A percentile compares a stretch with the other conserved stretches of the same genome.
Evolutionary conservation across 2,888 invertebrate species (phyloP).

Genomic region (Polylopha cassiicola): DNA sequence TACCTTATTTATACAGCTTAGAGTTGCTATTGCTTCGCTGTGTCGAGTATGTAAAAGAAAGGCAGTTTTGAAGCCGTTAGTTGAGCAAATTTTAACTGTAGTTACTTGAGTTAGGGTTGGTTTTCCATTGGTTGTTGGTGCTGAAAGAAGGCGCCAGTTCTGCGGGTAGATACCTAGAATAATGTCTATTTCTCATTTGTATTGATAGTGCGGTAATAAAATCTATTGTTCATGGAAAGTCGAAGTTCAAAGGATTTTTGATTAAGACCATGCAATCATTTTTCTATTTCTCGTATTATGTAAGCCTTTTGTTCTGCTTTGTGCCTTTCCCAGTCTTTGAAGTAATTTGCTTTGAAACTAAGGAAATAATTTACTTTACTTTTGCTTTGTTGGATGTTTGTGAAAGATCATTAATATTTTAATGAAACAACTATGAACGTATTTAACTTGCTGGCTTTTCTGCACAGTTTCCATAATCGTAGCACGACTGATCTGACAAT

Average conservation of each 20-base stretch:
- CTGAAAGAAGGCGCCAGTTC: constrained; percentile 66
- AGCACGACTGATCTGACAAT: no score
- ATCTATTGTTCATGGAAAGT: constrained; percentile 47
- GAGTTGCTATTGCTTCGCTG: constrained; percentile 25
- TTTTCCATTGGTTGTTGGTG: constrained; percentile 39
- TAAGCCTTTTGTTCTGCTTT: no score
- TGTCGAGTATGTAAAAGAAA: constrained; percentile 60
- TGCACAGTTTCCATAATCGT: no score
- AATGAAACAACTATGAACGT: no score
- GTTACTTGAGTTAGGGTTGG: constrained; percentile 34
- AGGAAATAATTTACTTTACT: no score
- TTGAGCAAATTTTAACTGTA: constrained; percentile 57
- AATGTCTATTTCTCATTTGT: constrained; percentile 71
- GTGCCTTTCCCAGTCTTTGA: no score
- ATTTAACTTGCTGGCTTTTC: no score
- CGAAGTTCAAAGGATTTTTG: constrained; percentile 19
- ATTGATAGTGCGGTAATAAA: constrained; percentile 65
- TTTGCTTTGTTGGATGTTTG: no score
- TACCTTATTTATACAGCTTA: constrained; percentile 20
- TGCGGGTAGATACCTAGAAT: constrained; percentile 51
- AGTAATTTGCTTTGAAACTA: no score
- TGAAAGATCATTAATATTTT: no score
- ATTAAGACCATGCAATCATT: no score
- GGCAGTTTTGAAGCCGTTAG: constrained; percentile 59
- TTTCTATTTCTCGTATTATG: no score